phyloP scores from a whole-genome alignment of 2,113 vertebrate species.

The Zapornia atra region DNA sequence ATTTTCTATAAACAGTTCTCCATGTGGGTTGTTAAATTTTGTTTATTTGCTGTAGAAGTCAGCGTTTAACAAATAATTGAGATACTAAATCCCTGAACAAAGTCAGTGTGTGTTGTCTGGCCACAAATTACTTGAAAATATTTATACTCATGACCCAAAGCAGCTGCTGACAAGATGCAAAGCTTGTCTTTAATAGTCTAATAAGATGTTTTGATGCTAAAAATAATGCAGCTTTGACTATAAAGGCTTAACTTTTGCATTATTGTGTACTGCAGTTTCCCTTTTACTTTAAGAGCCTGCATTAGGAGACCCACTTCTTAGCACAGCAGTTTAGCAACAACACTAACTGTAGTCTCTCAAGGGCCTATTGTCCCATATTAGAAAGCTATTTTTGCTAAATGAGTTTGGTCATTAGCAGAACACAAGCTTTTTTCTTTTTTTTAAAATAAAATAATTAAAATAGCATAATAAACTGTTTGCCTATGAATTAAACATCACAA shows the following conservation, averaged over 20 bases:
- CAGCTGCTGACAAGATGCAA: conserved; percentile 1
- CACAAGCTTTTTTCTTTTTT: background rate
- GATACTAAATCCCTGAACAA: conserved; percentile 15
- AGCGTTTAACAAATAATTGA: background rate
- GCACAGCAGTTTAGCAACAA: background rate
- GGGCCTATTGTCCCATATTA: background rate
- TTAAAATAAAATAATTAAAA: background rate
- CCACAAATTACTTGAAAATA: background rate
- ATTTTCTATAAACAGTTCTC: conserved; percentile 1
- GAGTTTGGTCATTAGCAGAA: background rate
- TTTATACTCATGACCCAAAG: background rate
- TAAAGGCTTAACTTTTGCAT: background rate
- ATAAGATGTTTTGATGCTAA: conserved; percentile 4
- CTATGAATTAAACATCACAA: background rate
- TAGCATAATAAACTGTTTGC: background rate
- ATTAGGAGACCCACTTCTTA: background rate
- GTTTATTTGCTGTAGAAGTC: conserved; percentile 30
- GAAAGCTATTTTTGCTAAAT: conserved; percentile 13
- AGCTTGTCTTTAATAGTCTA: background rate
- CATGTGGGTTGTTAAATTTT: background rate
- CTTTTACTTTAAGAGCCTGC: background rate
- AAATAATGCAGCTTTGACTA: background rate
- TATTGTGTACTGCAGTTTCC: background rate
- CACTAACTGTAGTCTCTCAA: background rate
- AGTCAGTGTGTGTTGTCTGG: background rate